phyloP scores from a whole-genome alignment of 1,140 invertebrate genomes.

The Trichoplusia ni region DNA sequence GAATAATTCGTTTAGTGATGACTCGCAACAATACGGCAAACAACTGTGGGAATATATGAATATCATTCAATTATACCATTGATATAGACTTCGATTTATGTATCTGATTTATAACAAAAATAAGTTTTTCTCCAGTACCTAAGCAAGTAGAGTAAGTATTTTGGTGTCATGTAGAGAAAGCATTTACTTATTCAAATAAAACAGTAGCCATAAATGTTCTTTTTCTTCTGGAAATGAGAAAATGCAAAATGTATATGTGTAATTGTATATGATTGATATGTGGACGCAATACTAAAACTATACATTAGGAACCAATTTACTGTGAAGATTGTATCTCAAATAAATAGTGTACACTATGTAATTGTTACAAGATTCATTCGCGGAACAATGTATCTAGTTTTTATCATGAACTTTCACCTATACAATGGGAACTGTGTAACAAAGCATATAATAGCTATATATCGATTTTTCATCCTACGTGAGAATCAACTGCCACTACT shows the following conservation, averaged over 20 bases:
- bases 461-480: conserved; percentile 40
- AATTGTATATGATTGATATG: not conserved
- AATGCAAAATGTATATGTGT: not conserved
- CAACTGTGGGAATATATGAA: not conserved
- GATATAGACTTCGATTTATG: too few species aligned
- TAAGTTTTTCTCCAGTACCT: too few species aligned
- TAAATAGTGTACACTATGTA: conserved; percentile 15
- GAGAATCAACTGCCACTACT: conserved; percentile 31
- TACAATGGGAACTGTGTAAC: conserved; percentile 42
- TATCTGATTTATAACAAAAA: too few species aligned
- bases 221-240: not conserved
- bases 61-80: not conserved
- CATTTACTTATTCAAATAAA: not conserved
- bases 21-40: not conserved
- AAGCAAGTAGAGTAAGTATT: too few species aligned
- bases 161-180: too few species aligned
- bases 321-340: not conserved
- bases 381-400: conserved; percentile 39
- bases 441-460: conserved; percentile 24
- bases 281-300: not conserved
- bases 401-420: conserved; percentile 71
- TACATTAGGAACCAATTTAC: not conserved
- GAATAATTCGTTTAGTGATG: conserved; percentile 24
- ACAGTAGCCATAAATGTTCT: not conserved
- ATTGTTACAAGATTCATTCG: conserved; percentile 32